Evolutionary conservation across 2,797 vertebrate species (phyloP).

Genomic region (Dicrostonyx torquatus): DNA sequence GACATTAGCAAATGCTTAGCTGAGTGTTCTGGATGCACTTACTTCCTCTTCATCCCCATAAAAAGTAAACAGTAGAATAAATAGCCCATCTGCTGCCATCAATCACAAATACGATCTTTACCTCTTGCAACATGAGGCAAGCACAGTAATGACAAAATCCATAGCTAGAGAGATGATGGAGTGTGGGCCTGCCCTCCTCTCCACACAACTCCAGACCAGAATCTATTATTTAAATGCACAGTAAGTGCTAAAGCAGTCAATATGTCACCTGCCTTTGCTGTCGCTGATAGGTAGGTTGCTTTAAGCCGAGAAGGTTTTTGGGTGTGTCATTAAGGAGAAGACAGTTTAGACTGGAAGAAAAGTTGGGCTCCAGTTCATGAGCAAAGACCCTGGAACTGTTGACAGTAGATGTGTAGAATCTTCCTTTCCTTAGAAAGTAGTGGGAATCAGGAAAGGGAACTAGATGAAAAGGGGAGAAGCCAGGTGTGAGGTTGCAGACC

Average conservation of each 20-base stretch:
- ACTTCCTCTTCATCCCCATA: conserved; percentile 80
- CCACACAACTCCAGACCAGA: conserved; percentile 56
- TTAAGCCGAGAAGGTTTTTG: not conserved
- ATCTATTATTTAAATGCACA: conserved; percentile 83
- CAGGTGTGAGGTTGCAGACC: not conserved
- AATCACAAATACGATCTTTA: conserved; percentile 84
- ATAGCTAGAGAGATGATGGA: conserved; percentile 84
- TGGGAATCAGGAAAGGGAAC: not conserved
- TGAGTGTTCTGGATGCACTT: conserved; percentile 76
- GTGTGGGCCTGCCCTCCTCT: conserved; percentile 72
- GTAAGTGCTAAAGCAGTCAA: conserved; percentile 75
- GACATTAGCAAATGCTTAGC: conserved; percentile 78
- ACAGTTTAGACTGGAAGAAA: not conserved
- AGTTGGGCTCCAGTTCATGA: not conserved
- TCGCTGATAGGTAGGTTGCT: conserved; percentile 60
- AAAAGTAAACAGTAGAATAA: conserved; percentile 84
- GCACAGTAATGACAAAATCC: conserved; percentile 85
- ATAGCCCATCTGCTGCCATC: conserved; percentile 84
- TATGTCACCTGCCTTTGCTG: conserved; percentile 69
- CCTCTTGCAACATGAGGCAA: conserved; percentile 80
- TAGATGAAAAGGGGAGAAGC: not conserved
- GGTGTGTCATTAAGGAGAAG: not conserved
- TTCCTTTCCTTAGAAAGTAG: not conserved
- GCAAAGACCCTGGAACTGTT: not conserved
- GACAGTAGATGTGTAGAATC: not conserved